Evolutionary conservation across 2,888 invertebrate species (phyloP), one percentile per base, ranked within the genome.

Genomic region (Pyrochroa serraticornis): DNA sequence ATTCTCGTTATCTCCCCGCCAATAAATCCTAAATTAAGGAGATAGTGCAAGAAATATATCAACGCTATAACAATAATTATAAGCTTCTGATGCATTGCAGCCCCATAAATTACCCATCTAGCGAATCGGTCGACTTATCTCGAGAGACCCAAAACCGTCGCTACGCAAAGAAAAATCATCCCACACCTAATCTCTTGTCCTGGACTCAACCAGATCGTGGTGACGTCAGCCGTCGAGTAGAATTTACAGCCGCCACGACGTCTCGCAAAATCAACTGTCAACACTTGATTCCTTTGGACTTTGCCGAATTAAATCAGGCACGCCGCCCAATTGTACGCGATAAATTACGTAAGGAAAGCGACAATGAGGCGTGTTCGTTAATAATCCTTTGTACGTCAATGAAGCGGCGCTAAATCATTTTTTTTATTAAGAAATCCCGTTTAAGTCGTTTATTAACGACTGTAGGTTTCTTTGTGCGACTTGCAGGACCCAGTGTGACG

Each of bases 11-110:
- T 75, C 75, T 73, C 51, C 53, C 65, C 56, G 65, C 70, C 71
- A 74, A 75, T 75, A 75, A 75, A 75, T 75, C 66, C 68, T 65
- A 68, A 71, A 73, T 71, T 72, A 68, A 70, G 70, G 68, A 69
- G 71, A 73, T 73, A 70, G 70, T 68, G 68, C 63, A 66, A 67
- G 70, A 74, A 72, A 72, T 75, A 74, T 73, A 73, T 75, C 75
- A 75, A 74, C 73, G 73, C 72, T 65, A 63, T 70, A 67, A 66
- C 70, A 71, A 73, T 74, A 74, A 73, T 73, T 73, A 73, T 69
- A 68, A 70, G 68, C 64, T 67, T 64, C 64, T 61, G 69, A 69
- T 69, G 61, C 62, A 65, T 66, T 66, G 54, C 54, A 34, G 51
- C 51, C 41, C 58, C 58, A 64, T 63, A 69, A 67, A 69, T 66